phyloP scores from a whole-genome alignment of 2,888 invertebrate species.

The Diarsia brunnea region DNA sequence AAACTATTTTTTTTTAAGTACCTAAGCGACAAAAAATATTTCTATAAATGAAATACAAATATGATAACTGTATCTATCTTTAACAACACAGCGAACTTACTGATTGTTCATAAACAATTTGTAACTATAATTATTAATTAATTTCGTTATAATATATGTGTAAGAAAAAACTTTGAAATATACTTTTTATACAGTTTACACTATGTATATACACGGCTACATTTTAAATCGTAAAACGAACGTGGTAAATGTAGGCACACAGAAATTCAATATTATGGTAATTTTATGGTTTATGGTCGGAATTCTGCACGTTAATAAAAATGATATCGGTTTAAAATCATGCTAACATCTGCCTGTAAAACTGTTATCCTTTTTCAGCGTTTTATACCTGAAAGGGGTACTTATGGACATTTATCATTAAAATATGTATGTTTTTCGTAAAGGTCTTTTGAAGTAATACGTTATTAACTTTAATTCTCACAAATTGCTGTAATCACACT shows the following conservation, averaged over 20 bases:
- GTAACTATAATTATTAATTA: conserved; percentile 37
- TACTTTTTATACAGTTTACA: conserved; percentile 50
- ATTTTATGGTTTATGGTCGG: conserved; percentile 13
- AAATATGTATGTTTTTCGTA: neutral
- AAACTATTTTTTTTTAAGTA: no score
- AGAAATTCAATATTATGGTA: conserved; percentile 29
- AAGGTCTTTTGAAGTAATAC: neutral
- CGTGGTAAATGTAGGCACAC: conserved; percentile 28
- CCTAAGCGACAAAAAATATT: no score
- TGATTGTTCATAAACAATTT: conserved; percentile 36
- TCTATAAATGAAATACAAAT: no score
- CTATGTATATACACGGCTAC: conserved; percentile 54
- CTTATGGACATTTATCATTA: conserved; percentile 17
- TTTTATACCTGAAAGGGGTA: conserved; percentile 10
- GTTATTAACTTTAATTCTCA: neutral
- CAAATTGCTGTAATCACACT: neutral
- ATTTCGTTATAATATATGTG: conserved; percentile 47
- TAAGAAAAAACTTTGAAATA: conserved; percentile 55
- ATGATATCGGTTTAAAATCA: conserved; percentile 45
- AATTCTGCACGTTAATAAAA: conserved; percentile 35
- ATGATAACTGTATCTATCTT: conserved; percentile 35
- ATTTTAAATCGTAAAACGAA: conserved; percentile 30
- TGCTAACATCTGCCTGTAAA: conserved; percentile 22
- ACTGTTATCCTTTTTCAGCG: conserved; percentile 30
- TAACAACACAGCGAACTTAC: conserved; percentile 29